These are phyloP conservation scores for Amphimedon queenslandica DNA, from an alignment of 37 sponge, comb jelly and placozoan species.

Conservation along the genomic window DNA sequence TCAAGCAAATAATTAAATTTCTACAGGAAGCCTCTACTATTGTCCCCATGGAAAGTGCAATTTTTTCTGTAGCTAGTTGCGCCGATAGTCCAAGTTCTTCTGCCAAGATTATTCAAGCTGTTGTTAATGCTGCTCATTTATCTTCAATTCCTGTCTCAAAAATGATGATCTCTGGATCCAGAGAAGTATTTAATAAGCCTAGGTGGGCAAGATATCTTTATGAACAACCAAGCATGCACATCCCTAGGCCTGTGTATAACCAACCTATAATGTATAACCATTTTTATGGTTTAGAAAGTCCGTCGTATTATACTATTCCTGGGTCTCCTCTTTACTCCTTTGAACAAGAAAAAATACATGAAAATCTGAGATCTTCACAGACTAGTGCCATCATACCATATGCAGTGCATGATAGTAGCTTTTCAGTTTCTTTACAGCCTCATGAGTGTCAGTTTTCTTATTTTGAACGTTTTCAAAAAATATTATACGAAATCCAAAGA, in stretches of 20 bases:
- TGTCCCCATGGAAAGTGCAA: slow-evolving; percentile 20
- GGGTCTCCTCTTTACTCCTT: background rate
- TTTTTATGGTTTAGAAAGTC: background rate
- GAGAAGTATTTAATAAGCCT: background rate
- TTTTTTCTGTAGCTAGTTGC: background rate
- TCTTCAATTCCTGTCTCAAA: slow-evolving; percentile 15
- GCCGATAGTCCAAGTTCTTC: slow-evolving; percentile 7
- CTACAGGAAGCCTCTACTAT: background rate
- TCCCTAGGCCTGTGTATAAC: background rate
- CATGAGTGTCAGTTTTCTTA: background rate
- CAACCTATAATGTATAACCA: background rate
- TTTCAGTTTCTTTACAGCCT: background rate
- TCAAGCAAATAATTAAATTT: background rate
- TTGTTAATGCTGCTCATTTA: slow-evolving; percentile 14
- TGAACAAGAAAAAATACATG: background rate
- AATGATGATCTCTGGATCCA: background rate
- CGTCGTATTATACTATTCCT: background rate
- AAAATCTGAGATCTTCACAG: background rate
- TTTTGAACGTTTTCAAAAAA: background rate
- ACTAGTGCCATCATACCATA: background rate
- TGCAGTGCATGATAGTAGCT: background rate
- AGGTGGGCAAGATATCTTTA: no score
- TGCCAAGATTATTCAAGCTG: slow-evolving; percentile 27
- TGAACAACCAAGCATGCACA: no score
- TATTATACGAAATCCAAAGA: background rate